A percentile compares a stretch with the other conserved stretches of the same genome.
Conservation (phyloP, 2,797 vertebrate genomes). For the Benthosema pterotum region DNA sequence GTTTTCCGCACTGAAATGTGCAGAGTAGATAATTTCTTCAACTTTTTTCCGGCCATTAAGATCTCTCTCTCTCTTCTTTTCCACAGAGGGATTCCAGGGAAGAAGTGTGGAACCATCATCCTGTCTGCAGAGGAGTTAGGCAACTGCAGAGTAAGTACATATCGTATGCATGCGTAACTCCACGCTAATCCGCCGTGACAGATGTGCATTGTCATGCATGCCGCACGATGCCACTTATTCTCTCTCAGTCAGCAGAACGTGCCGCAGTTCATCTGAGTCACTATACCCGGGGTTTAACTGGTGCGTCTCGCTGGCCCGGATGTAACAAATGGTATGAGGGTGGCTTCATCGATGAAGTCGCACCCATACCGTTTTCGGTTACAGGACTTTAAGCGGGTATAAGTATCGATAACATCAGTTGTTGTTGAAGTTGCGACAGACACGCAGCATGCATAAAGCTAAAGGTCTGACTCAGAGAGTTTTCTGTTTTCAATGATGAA, state of each 20-base stretch:
- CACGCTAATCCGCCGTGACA: conserved; percentile 28
- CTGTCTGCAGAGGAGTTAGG: conserved; percentile 92
- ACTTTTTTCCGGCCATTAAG: background rate
- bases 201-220: conserved; percentile 30
- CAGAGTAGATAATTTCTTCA: conserved; percentile 1
- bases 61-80: conserved; percentile 9
- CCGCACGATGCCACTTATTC: conserved; percentile 47
- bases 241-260: conserved; percentile 36
- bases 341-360: no score
- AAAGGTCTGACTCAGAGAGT: no score
- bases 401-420: no score
- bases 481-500: no score
- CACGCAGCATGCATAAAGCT: no score
- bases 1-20: background rate
- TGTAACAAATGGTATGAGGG: no score
- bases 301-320: no score
- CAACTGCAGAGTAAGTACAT: conserved; percentile 91
- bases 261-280: background rate
- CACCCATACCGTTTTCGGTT: no score
- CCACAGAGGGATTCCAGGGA: conserved; percentile 87
- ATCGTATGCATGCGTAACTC: background rate
- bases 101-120: conserved; percentile 92
- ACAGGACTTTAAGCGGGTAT: no score
- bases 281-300: no score
- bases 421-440: no score